phyloP scores from a whole-genome alignment of 2,797 vertebrate species.

The Labeo calbasu region DNA sequence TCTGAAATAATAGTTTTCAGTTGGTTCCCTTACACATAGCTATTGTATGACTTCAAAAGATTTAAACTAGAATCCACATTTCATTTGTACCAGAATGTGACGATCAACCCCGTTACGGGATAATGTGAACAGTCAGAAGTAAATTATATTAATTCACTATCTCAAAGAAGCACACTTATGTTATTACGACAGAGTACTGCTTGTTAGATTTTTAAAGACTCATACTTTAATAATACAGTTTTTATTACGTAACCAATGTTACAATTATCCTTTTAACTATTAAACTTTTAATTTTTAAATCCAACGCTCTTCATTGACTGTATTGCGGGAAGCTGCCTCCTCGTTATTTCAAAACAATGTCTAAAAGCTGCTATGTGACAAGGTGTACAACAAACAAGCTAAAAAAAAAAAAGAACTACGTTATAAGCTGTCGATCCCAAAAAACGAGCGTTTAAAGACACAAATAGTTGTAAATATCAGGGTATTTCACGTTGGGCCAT shows the following conservation, averaged over 20 bases:
- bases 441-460: too few species aligned
- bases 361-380: too few species aligned
- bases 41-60: neutral
- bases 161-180: neutral
- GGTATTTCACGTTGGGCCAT: too few species aligned
- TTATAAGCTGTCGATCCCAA: too few species aligned
- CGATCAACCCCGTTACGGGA: neutral
- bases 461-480: too few species aligned
- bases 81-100: neutral
- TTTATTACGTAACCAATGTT: neutral
- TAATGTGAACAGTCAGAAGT: neutral
- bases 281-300: too few species aligned
- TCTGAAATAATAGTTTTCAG: neutral
- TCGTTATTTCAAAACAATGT: too few species aligned
- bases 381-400: too few species aligned
- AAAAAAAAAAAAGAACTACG: too few species aligned
- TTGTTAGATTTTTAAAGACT: neutral
- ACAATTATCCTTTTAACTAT: too few species aligned
- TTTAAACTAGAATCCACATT: neutral
- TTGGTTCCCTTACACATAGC: neutral
- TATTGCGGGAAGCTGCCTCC: too few species aligned
- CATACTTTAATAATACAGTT: neutral
- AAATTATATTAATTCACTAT: neutral
- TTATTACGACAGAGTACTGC: neutral
- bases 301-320: too few species aligned